Evolutionary conservation across 92 coral and sea anemone species (phyloP).

Genomic region (Paragorgia papillata): DNA sequence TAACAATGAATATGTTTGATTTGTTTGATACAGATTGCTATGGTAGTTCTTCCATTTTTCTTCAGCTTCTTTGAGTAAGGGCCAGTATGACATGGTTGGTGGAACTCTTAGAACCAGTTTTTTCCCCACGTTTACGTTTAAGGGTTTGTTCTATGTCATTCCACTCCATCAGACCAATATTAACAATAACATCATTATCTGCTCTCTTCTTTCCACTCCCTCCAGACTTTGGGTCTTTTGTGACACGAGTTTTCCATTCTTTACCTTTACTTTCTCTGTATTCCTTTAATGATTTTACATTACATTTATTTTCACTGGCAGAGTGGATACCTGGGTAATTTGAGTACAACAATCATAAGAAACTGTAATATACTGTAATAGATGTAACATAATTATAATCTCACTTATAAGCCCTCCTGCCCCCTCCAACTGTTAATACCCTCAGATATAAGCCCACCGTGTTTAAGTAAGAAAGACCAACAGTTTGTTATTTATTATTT

Average conservation of each 20-base stretch:
- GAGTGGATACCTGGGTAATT: neutral
- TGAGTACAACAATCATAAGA: too few relatives aligned
- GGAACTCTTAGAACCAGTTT: constrained; percentile 46
- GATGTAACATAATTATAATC: too few relatives aligned
- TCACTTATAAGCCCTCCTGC: too few relatives aligned
- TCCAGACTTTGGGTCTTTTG: neutral
- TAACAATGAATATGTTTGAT: constrained; percentile 48
- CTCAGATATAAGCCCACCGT: too few relatives aligned
- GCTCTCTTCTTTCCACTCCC: neutral
- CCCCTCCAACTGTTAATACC: too few relatives aligned
- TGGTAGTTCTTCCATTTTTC: constrained; percentile 56
- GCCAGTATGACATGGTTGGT: constrained; percentile 25
- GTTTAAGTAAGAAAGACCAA: too few relatives aligned
- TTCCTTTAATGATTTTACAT: neutral
- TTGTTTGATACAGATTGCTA: constrained; percentile 48
- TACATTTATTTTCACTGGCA: neutral
- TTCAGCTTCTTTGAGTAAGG: constrained; percentile 42
- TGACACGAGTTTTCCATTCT: constrained; percentile 12
- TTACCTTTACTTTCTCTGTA: constrained; percentile 14
- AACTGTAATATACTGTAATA: too few relatives aligned
- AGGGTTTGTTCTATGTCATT: constrained; percentile 51
- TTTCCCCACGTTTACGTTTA: constrained; percentile 55
- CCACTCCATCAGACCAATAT: too few relatives aligned
- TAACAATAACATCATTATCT: too few relatives aligned
- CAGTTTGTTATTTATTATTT: too few relatives aligned